Conservation (phyloP, 1,140 invertebrate species). For the Alviniconcha marisindica region DNA sequence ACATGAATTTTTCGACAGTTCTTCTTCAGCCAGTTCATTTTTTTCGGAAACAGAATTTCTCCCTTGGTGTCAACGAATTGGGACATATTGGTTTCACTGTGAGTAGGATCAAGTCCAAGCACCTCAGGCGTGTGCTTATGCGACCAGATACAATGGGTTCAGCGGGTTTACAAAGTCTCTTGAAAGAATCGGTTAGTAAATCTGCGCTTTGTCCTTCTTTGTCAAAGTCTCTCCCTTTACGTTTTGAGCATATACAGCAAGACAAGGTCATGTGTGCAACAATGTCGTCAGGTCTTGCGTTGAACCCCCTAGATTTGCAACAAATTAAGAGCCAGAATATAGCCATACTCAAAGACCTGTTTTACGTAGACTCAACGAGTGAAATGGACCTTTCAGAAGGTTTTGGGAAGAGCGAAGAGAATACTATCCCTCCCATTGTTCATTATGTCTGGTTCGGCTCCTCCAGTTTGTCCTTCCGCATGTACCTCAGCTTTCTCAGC, state of each 20-base stretch:
- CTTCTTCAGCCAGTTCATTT: slow-evolving; percentile 45
- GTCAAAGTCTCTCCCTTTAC: neutral
- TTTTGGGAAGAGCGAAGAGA: neutral
- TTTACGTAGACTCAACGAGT: too few relatives aligned
- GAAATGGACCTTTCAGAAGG: neutral
- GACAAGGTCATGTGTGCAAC: neutral
- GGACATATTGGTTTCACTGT: neutral
- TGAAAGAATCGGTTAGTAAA: neutral
- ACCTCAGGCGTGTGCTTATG: neutral
- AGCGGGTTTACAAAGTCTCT: too few relatives aligned
- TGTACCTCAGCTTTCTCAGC: slow-evolving; percentile 67
- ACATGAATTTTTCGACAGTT: slow-evolving; percentile 51
- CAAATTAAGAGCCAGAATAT: neutral
- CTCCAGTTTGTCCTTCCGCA: slow-evolving; percentile 58
- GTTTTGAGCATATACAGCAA: neutral
- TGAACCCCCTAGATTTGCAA: neutral
- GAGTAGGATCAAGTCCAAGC: neutral
- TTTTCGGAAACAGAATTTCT: slow-evolving; percentile 44
- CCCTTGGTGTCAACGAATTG: neutral
- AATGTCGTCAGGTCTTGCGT: neutral
- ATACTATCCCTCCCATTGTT: slow-evolving; percentile 61
- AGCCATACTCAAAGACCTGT: neutral
- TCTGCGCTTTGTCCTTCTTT: neutral
- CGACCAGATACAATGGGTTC: neutral
- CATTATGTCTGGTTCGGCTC: slow-evolving; percentile 65